These are phyloP conservation scores for Xylota segnis DNA, from an alignment of 2,888 invertebrate genomes.

Conservation along the genomic window DNA sequence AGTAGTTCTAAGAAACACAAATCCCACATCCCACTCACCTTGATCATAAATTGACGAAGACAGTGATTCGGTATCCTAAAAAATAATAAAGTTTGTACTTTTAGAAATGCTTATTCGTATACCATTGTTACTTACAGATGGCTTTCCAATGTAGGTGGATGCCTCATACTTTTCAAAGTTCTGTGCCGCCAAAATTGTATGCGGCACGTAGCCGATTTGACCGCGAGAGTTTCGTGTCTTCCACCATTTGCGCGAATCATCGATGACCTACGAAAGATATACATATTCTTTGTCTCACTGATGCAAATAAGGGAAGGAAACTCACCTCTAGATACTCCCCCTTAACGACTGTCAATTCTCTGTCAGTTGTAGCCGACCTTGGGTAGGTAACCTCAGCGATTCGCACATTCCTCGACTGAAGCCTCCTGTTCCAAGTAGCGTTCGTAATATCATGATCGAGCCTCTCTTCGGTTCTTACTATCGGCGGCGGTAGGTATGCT, in stretches of 20 bases:
- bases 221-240: constrained; percentile 95
- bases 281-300: neutral
- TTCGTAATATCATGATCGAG: constrained; percentile 68
- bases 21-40: constrained; percentile 55
- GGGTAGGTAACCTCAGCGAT: constrained; percentile 96
- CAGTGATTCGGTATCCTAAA: constrained; percentile 81
- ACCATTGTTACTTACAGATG: constrained; percentile 21
- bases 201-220: constrained; percentile 96
- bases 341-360: constrained; percentile 96
- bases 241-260: constrained; percentile 99
- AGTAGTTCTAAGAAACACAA: neutral
- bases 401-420: constrained; percentile 89
- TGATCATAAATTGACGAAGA: constrained; percentile 78
- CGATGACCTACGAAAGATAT: constrained; percentile 90
- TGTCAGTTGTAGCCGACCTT: constrained; percentile 97
- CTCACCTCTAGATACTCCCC: constrained; percentile 97
- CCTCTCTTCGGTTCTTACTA: constrained; percentile 79
- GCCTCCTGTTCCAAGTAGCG: constrained; percentile 89
- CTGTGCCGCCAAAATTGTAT: constrained; percentile 94
- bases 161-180: constrained; percentile 81
- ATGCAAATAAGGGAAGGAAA: constrained; percentile 9
- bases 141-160: constrained; percentile 19
- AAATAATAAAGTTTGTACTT: constrained; percentile 59
- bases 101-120: neutral
- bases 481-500: constrained; percentile 83